Evolutionary conservation across 2,888 invertebrate genomes (phyloP).

Genomic region (Eledona agricola): DNA sequence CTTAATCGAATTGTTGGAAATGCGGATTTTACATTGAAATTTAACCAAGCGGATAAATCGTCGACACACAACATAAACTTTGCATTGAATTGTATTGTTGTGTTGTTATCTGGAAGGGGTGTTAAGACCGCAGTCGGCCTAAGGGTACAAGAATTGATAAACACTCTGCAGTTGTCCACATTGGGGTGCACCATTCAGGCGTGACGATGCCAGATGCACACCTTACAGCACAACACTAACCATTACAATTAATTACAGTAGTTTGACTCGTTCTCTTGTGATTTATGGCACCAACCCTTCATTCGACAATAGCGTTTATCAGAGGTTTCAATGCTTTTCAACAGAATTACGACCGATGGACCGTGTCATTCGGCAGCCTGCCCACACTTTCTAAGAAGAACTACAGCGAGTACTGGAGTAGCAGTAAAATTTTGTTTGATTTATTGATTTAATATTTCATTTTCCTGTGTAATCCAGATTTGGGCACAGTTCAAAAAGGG

Average conservation of each 20-base stretch:
- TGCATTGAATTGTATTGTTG: slow-evolving; percentile 45
- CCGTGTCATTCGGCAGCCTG: too few species aligned
- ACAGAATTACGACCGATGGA: too few species aligned
- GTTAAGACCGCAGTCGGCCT: slow-evolving; percentile 42
- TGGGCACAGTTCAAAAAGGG: too few species aligned
- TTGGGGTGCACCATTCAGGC: slow-evolving; percentile 43
- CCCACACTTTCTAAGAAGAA: too few species aligned
- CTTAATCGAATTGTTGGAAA: slow-evolving; percentile 36
- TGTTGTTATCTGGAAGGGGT: slow-evolving; percentile 44
- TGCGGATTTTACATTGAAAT: slow-evolving; percentile 41
- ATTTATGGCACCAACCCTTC: slow-evolving; percentile 50
- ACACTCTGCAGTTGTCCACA: slow-evolving; percentile 37
- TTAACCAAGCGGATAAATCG: slow-evolving; percentile 46
- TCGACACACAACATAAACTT: slow-evolving; percentile 52
- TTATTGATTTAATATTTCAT: too few species aligned
- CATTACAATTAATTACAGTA: slow-evolving; percentile 51
- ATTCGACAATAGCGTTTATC: slow-evolving; percentile 17
- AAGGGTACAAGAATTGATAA: slow-evolving; percentile 42
- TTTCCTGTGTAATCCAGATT: too few species aligned
- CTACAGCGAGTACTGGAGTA: too few species aligned
- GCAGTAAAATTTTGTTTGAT: too few species aligned
- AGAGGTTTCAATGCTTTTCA: slow-evolving; percentile 23
- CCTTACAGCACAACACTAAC: slow-evolving; percentile 47
- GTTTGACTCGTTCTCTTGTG: slow-evolving; percentile 49
- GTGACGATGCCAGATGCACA: slow-evolving; percentile 51